Evolutionary conservation across 2,113 vertebrate species (phyloP).

Genomic region (Mesitornis unicolor): DNA sequence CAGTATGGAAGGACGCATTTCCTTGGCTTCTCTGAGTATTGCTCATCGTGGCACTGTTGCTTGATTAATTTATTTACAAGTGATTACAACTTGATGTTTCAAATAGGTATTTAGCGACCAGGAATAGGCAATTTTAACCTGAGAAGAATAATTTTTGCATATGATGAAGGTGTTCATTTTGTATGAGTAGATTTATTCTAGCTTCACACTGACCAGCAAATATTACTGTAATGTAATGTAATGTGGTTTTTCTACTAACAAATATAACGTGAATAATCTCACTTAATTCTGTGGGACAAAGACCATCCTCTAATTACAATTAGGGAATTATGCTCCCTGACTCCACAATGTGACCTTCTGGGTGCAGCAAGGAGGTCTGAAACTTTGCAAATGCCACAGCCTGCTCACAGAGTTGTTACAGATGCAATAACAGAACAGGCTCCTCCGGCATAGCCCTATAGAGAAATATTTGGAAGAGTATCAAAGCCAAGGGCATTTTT

Average conservation of each 20-base stretch:
- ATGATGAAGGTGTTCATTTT: not conserved
- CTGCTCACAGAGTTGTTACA: not conserved
- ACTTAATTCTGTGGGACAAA: not conserved
- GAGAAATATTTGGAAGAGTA: not conserved
- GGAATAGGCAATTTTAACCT: not conserved
- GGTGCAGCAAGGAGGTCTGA: not conserved
- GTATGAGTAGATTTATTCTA: not conserved
- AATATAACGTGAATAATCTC: not conserved
- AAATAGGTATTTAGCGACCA: not conserved
- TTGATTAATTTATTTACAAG: not conserved
- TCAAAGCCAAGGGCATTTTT: not conserved
- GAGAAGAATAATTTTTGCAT: not conserved
- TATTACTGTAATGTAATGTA: not conserved
- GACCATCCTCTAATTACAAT: not conserved
- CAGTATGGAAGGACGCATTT: not conserved
- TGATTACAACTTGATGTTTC: not conserved
- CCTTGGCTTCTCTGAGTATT: not conserved
- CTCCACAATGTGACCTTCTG: not conserved
- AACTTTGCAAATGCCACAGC: not conserved
- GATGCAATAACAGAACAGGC: not conserved
- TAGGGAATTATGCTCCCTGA: not conserved
- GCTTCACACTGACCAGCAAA: not conserved
- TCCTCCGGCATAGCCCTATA: not conserved
- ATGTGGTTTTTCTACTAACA: not conserved
- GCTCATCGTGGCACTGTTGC: accelerated